phyloP scores from a whole-genome alignment of 1,140 invertebrate species.

The Drosophila prosaltans region DNA sequence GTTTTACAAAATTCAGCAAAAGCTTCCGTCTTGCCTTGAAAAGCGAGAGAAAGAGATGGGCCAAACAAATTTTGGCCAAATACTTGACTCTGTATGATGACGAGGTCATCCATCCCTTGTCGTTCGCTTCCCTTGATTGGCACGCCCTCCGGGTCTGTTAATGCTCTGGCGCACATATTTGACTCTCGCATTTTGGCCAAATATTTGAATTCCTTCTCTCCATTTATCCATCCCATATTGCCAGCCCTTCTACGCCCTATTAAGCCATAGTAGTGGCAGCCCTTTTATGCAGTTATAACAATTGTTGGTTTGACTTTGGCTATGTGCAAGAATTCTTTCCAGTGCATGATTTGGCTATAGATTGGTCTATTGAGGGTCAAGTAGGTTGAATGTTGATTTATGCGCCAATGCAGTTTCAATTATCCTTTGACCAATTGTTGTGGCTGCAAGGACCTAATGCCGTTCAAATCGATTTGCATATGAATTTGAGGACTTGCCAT shows the following conservation, averaged over 20 bases:
- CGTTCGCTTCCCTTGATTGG: conserved; percentile 18
- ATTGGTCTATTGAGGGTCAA: conserved; percentile 40
- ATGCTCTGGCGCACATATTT: conserved; percentile 36
- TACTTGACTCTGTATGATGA: conserved; percentile 30
- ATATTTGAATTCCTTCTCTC: conserved; percentile 66
- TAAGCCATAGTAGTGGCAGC: conserved; percentile 26
- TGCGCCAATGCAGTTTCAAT: conserved; percentile 64
- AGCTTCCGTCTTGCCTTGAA: conserved; percentile 16
- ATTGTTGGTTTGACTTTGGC: conserved; percentile 36
- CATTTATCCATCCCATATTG: conserved; percentile 3
- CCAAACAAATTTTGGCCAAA: conserved; percentile 16
- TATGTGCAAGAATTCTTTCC: conserved; percentile 54
- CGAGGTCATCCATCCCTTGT: conserved; percentile 15
- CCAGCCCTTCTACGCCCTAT: no score
- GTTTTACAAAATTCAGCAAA: conserved; percentile 41
- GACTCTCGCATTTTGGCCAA: conserved; percentile 69
- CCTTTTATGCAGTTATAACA: conserved; percentile 57
- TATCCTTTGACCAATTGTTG: conserved; percentile 43
- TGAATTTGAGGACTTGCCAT: conserved; percentile 29
- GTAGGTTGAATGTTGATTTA: conserved; percentile 66
- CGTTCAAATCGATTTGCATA: conserved; percentile 41
- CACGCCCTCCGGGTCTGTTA: conserved; percentile 27
- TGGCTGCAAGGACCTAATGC: conserved; percentile 20
- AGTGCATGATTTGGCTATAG: conserved; percentile 63
- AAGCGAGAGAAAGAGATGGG: no score